phyloP scores from a whole-genome alignment of 2,888 invertebrate species.

The Doris montereyensis region DNA sequence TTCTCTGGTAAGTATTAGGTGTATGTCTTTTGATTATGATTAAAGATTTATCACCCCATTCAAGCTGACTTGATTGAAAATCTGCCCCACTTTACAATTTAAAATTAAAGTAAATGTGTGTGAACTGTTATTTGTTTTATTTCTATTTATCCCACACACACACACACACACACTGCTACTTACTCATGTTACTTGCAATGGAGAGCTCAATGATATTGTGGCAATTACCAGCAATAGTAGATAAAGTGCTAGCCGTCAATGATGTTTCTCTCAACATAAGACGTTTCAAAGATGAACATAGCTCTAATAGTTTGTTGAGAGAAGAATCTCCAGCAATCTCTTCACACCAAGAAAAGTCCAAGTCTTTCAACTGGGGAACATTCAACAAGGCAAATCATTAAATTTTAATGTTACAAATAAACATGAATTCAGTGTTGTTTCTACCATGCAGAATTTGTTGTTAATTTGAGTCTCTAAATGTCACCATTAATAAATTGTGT shows the following conservation, averaged over 20 bases:
- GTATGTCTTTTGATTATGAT: too few relatives aligned
- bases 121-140: not conserved
- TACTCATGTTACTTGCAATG: slow-evolving; percentile 25
- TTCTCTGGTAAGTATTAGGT: too few relatives aligned
- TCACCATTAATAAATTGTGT: too few relatives aligned
- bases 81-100: too few relatives aligned
- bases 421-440: too few relatives aligned
- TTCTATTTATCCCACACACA: not conserved
- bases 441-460: too few relatives aligned
- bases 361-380: slow-evolving; percentile 11
- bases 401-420: too few relatives aligned
- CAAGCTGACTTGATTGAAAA: too few relatives aligned
- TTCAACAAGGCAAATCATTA: too few relatives aligned
- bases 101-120: too few relatives aligned
- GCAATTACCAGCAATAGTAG: not conserved
- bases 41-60: too few relatives aligned
- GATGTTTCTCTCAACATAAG: slow-evolving; percentile 15
- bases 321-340: slow-evolving; percentile 7
- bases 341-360: slow-evolving; percentile 31
- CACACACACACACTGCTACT: not conserved
- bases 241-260: not conserved
- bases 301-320: not conserved
- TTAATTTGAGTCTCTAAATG: too few relatives aligned
- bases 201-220: slow-evolving; percentile 9
- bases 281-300: not conserved